These are phyloP conservation scores for Leiothrix lutea DNA, from an alignment of 2,113 vertebrate genomes.

Conservation along the genomic window DNA sequence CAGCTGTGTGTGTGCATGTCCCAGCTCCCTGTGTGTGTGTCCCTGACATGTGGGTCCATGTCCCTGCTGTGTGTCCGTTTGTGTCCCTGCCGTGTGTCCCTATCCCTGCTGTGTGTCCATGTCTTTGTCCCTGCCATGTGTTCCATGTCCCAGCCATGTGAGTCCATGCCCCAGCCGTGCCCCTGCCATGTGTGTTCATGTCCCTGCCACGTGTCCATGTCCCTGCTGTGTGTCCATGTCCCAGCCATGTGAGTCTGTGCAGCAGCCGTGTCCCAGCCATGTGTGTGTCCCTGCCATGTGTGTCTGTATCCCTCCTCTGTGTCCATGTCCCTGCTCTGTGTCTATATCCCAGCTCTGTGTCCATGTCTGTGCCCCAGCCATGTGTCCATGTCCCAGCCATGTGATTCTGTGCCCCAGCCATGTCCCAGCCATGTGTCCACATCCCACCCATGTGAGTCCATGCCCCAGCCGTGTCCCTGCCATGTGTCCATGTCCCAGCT, in stretches of 20 bases:
- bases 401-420: background rate
- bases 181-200: no score
- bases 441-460: no score
- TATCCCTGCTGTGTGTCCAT: no score
- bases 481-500: background rate
- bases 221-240: no score
- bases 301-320: background rate
- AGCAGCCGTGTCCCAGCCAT: no score
- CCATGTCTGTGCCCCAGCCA: background rate
- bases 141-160: background rate
- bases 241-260: no score
- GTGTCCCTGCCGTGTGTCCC: no score
- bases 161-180: background rate
- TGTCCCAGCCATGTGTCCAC: background rate
- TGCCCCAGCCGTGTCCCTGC: background rate
- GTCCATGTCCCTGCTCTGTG: background rate
- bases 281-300: background rate
- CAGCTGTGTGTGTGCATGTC: background rate
- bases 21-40: background rate
- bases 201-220: background rate
- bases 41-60: no score
- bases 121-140: no score
- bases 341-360: no score
- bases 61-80: background rate
- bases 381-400: background rate